Percentiles rank a stretch among this genome's conserved stretches.
These are phyloP conservation scores for Centroberyx gerrardi DNA, from an alignment of 2,797 vertebrate species.

Conservation along the genomic window DNA sequence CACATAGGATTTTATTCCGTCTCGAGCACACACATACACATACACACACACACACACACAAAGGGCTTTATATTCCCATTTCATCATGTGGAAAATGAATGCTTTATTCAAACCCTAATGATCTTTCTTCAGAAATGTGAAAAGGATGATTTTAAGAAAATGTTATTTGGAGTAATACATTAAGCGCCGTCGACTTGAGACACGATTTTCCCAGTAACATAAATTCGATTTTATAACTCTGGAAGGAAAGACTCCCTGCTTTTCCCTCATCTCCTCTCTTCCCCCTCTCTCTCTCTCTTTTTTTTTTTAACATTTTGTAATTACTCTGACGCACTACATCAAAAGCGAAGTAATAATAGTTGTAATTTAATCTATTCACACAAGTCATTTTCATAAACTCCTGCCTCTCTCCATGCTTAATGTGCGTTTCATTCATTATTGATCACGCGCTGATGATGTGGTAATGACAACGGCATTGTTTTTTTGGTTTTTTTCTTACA, in stretches of 20 bases:
- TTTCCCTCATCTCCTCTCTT: constrained; percentile 72
- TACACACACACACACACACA: constrained; percentile 43
- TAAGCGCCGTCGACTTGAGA: constrained; percentile 88
- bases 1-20: constrained; percentile 40
- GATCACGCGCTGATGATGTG: constrained; percentile 96
- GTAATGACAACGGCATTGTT: constrained; percentile 98
- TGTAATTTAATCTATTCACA: constrained; percentile 99
- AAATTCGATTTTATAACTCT: constrained; percentile 92
- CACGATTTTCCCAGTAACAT: constrained; percentile 88
- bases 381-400: constrained; percentile 98
- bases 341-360: constrained; percentile 99
- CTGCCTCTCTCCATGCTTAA: constrained; percentile 89
- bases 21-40: constrained; percentile 29
- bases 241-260: constrained; percentile 87
- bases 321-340: constrained; percentile 97
- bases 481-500: constrained; percentile 82
- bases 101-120: constrained; percentile 89
- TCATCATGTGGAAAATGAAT: constrained; percentile 86
- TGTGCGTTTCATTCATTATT: constrained; percentile 98
- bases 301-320: constrained; percentile 92
- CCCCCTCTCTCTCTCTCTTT: constrained; percentile 26
- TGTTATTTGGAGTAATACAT: constrained; percentile 93
- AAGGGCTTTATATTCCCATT: constrained; percentile 68
- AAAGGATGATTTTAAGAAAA: constrained; percentile 89
- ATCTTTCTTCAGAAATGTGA: constrained; percentile 86